Conservation (phyloP, 2,888 invertebrate species). For the Latrodectus elegans region DNA sequence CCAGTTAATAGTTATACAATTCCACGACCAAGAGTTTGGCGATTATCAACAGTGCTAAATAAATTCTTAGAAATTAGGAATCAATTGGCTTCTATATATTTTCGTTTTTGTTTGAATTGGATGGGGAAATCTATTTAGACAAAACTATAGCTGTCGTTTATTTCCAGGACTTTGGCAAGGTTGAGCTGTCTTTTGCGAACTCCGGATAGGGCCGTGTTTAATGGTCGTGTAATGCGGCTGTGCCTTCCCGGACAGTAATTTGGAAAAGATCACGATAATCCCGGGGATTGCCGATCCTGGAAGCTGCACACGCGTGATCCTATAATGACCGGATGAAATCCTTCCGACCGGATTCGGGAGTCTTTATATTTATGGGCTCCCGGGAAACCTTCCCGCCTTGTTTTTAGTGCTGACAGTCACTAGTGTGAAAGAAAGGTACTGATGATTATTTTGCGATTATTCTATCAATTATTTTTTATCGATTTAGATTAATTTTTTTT, state of each 20-base stretch:
- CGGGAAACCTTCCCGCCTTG: no score
- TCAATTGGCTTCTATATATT: neutral
- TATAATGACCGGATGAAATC: neutral
- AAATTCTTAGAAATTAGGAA: no score
- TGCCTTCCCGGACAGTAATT: conserved; percentile 19
- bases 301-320: neutral
- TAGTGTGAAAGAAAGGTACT: no score
- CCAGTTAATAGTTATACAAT: no score
- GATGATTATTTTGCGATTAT: no score
- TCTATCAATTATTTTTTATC: no score
- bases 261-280: conserved; percentile 37
- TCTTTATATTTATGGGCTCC: neutral
- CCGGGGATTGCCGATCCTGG: neutral
- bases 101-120: neutral
- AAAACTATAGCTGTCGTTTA: neutral
- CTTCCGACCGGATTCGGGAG: neutral
- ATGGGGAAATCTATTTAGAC: neutral
- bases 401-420: no score
- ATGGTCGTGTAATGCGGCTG: neutral
- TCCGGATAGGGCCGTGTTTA: neutral
- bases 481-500: no score
- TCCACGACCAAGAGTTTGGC: no score
- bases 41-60: no score
- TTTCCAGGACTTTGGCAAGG: neutral
- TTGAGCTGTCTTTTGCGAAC: neutral